Evolutionary conservation across 2,888 invertebrate genomes (phyloP).

Genomic region (Disparrhopalites patrizii): DNA sequence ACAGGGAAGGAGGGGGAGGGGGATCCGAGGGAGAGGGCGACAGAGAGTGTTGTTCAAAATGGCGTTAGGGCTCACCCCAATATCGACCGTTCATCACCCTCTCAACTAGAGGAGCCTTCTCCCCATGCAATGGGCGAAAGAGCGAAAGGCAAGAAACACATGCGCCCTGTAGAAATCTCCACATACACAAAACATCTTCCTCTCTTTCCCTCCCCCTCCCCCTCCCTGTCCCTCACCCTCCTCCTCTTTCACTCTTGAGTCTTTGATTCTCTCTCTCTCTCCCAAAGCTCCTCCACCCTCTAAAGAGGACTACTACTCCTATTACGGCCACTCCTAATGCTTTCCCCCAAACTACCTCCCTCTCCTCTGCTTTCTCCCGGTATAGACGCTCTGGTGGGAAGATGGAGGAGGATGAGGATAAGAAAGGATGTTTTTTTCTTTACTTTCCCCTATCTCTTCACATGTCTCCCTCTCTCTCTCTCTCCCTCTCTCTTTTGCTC

Average conservation of each 20-base stretch:
- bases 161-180: slow-evolving; percentile 14
- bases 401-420: neutral
- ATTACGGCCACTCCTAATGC: neutral
- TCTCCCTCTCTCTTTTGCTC: neutral
- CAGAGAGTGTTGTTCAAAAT: slow-evolving; percentile 38
- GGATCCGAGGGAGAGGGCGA: neutral
- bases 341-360: neutral
- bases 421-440: neutral
- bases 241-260: slow-evolving; percentile 4
- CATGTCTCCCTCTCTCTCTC: neutral
- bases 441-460: neutral
- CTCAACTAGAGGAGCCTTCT: slow-evolving; percentile 18
- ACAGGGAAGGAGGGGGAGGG: neutral
- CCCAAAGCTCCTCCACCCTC: too few species aligned
- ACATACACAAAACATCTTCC: slow-evolving; percentile 2
- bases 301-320: too few species aligned
- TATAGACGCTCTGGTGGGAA: neutral
- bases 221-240: neutral
- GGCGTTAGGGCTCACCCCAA: slow-evolving; percentile 39
- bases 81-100: slow-evolving; percentile 46
- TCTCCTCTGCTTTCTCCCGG: neutral
- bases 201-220: neutral
- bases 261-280: too few species aligned
- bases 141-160: slow-evolving; percentile 13
- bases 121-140: slow-evolving; percentile 17